Base-by-base conservation (phyloP, 92 coral and sea anemone species). In the Palythoa grandis region DNA sequence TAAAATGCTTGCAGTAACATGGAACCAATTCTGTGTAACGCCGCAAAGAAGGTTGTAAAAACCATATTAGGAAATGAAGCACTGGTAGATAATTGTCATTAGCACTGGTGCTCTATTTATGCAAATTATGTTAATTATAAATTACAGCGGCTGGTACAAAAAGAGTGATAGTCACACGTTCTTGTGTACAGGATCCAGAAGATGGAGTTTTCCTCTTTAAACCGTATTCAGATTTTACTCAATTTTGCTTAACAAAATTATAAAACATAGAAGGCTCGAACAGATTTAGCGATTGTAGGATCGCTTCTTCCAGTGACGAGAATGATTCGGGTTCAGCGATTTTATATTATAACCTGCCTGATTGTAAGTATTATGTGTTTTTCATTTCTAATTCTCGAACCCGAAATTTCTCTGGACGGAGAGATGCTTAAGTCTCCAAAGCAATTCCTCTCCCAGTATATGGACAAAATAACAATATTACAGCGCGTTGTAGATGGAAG, bases 301-400 rank as follows among this genome's bases (percentile, higher is more conserved):
- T 60, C 38, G 12, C 9, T n/a, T 16, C 38, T 13, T 4, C 48
- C 47, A 43, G 7, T 17, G 8, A 7, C 11, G 3, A 65, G 20
- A 11, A 66, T 66, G 74, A 66, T 80, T 29, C 50, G 85, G 50
- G 11, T 80, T 66, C 72, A 80, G 15, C 53, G 74, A 29, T 67
- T 80, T 47, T 80, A 65, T 52, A 67, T 66, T 19, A 14, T 38
- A 39, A 65, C 65, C 16, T 80, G 85, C 23, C 20, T 80, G 43
- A 50, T 80, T 50, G 85, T 65, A 0, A 43, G 43, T 66, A 70
- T 80, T 10, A 80, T 67, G 85, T 80, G 85, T 14, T 66, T 80
- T 63, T 80, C 74, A 52, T 66, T 66, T 80, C 39, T 80, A 13
- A 67, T 66, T 48, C 65, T 80, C 16, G 85, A 80, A 25, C 85